Evolutionary conservation across 2,797 vertebrate species (phyloP), one percentile per base, ranked within the genome.

Genomic region (Macropodus opercularis): DNA sequence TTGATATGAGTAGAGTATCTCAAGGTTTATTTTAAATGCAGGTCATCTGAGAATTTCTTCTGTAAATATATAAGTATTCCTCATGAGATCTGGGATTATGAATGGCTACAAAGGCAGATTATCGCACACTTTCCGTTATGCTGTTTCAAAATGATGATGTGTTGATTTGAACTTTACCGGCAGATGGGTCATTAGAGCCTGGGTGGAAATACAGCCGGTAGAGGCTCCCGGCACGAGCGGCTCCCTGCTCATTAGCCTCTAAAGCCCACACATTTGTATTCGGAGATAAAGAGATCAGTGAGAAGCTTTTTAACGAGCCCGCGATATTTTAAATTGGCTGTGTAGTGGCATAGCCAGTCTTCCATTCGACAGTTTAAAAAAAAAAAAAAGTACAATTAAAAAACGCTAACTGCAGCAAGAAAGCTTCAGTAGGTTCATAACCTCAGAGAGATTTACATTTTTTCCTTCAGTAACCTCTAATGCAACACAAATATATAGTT

Each of bases 261-360:
- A 38, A 67, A 57, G 58, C 52, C 44, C 53, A 55, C 44, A 57
- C 34, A 12, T 52, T 63, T n/a, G 64, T 15, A 69, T 54, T 53
- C 27, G 41, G 13, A 56, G 32, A 22, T 41, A 41, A 22, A 14
- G 35, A n/a, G 15, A 36, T 17, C n/a, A 38, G n/a, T 38, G 18
- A 38, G n/a, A 38, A 8, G n/a, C n/a, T n/a, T 2, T 35, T 35
- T 35, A 38, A 38, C 35, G n/a, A n/a, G n/a, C n/a, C n/a, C n/a
- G 35, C 35, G 18, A 17, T 17, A 3, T 9, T 18, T 17, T 36
- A 8, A 2, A n/a, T 36, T 17, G 15, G 15, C 15, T 17, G 6
- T 7, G n/a, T 17, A 8, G n/a, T 10, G n/a, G 36, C 8, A n/a
- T 1, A 18, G 17, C 9, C 12, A 31, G 4, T 35, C 14, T 14